Evolutionary conservation across 2,797 vertebrate species (phyloP), one percentile per base, ranked within the genome.

Genomic region (Myotis vivesi): DNA sequence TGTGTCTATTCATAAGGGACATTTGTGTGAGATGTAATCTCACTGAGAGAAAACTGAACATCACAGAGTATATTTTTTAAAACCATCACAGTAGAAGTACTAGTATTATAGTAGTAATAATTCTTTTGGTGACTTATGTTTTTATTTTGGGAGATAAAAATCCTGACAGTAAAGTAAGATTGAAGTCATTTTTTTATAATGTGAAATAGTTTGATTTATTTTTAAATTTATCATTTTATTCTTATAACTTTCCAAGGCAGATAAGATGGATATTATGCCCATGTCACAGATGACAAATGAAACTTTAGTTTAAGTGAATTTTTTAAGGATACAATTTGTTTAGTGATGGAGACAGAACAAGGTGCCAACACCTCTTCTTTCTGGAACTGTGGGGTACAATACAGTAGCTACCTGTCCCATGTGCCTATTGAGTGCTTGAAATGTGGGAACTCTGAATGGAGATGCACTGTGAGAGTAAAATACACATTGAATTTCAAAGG

Each of bases 11-110:
- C 11, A 49, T 69, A 77, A 36, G 19, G 11, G 20, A 36, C 20
- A 86, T 93, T 92, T 81, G 19, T 64, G 23, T 86, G 71, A 89
- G 33, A 79, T 87, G 7, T 89, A 23, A 83, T 59, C 92, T 79
- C 41, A 46, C n/a, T 87, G 81, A 77, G 68, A 72, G 89, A 82
- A 91, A 44, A 72, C 6, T 28, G 20, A 87, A 49, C 20, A 84
- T 87, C 8, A 30, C 9, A 41, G 81, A 71, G 13, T n/a, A 6
- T 55, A 33, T 46, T 79, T 95, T 88, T 38, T 2, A 91, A 94
- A 90, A 23, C 3, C 0, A 13, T 77, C 8, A 17, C 1, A 87
- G 19, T 57, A 69, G 19, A 68, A 73, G 22, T 25, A 53, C 20
- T 66, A 46, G 0, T 72, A 44, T 72, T 80, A 55, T 38, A 57